Conservation (phyloP, 2,113 vertebrate species). For the Embiotoca jacksoni region DNA sequence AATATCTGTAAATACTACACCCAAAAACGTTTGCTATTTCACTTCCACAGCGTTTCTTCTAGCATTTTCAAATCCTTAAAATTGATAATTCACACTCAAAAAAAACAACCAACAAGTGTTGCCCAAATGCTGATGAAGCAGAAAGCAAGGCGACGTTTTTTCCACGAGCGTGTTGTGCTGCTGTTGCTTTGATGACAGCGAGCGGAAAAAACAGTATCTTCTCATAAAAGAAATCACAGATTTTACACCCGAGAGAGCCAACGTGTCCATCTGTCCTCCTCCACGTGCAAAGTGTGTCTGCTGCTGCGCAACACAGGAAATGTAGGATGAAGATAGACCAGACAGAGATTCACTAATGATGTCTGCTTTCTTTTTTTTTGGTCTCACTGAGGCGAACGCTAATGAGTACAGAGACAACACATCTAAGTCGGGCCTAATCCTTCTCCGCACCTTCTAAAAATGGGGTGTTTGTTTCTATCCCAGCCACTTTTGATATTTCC, state of each 20-base stretch:
- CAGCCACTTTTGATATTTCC: neutral
- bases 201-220: slow-evolving; percentile 9
- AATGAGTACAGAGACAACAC: neutral
- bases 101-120: slow-evolving; percentile 8
- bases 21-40: neutral
- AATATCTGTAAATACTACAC: neutral
- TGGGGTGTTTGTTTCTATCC: neutral
- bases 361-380: slow-evolving; percentile 4
- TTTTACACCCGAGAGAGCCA: slow-evolving; percentile 30
- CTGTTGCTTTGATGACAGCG: slow-evolving; percentile 28
- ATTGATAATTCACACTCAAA: neutral
- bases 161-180: neutral
- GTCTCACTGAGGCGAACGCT: neutral
- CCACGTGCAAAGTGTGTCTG: slow-evolving; percentile 13
- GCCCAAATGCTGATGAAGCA: neutral
- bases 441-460: neutral
- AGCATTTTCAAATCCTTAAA: neutral
- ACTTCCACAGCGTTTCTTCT: neutral
- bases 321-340: slow-evolving; percentile 1
- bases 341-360: slow-evolving; percentile 1
- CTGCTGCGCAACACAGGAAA: slow-evolving; percentile 20
- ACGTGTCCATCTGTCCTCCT: slow-evolving; percentile 48
- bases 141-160: slow-evolving; percentile 5
- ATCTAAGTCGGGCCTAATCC: neutral
- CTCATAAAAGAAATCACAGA: slow-evolving; percentile 28